Base-by-base conservation (phyloP, 2,797 vertebrate species). In the Tinamus major region DNA sequence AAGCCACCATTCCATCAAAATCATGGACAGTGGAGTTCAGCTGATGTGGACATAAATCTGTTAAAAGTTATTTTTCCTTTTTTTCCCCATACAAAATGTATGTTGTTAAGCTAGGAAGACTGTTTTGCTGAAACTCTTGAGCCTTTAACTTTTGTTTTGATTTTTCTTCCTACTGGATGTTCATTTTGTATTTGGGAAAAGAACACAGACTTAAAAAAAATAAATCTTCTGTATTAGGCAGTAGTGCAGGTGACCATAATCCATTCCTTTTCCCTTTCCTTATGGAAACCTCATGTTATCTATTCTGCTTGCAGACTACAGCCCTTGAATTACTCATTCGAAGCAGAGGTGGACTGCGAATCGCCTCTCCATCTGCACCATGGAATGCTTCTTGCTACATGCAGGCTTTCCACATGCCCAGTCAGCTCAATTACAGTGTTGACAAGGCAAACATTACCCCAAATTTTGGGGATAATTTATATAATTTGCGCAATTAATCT, bases 401-500 rank as follows among this genome's bases (percentile, higher is more conserved):
- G 53, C 26, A 89, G 46, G 33, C 33, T 88, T 91, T 86, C 76
- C 69, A 71, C 69, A 33, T 65, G 61, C 71, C 64, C 65, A 81
- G 59, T 75, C 31, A 20, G 85, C 69, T 90, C 91, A 89, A 85
- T 83, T 90, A 80, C 27, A 62, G 37, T 88, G 91, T 61, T 94
- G 93, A 94, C 87, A 95, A 6, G 71, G 71, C 68, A 95, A 96
- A 93, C 20, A 65, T 71, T 85, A 81, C 35, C 55, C 77, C 53
- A 94, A 97, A 94, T 51, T 68, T 96, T 93, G 83, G 83, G 78
- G 69, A 74, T 64, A 81, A 86, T 91, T 91, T 69, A 46, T 84
- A 67, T 93, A 92, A 95, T 95, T 93, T 91, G 59, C 85, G 72
- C 48, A 79, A 96, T 95, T 96, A 96, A 95, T 95, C 85, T 91